These are phyloP conservation scores for Erythrocebus patas DNA, from an alignment of 2,113 vertebrate genomes.

Conservation along the genomic window DNA sequence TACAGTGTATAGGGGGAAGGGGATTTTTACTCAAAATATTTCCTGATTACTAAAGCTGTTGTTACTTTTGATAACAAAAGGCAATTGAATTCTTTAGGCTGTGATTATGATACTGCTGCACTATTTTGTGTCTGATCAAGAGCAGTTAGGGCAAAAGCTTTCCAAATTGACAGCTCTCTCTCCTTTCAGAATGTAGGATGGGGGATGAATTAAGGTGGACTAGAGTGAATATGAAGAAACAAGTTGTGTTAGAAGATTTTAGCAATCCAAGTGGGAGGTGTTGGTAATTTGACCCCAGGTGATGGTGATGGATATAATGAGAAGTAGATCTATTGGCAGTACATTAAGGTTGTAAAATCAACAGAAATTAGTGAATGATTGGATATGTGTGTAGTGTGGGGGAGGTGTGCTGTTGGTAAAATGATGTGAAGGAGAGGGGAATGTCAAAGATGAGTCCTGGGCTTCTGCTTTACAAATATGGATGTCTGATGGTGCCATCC, in stretches of 20 bases:
- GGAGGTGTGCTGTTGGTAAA: neutral
- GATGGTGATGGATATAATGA: neutral
- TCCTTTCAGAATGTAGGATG: neutral
- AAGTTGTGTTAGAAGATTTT: neutral
- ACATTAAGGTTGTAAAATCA: conserved; percentile 20
- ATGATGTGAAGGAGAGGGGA: neutral
- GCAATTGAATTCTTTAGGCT: conserved; percentile 9
- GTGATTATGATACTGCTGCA: neutral
- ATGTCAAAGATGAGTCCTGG: neutral
- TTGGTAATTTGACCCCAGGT: neutral
- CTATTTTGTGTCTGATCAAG: conserved; percentile 45
- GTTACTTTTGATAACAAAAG: conserved; percentile 43
- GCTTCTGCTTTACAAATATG: neutral
- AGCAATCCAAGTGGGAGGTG: neutral
- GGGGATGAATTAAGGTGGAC: neutral
- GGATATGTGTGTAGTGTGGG: neutral
- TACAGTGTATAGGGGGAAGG: neutral
- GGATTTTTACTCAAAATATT: conserved; percentile 29
- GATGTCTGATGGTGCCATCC: neutral
- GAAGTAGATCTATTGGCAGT: neutral
- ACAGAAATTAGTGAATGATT: neutral
- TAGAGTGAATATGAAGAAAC: neutral
- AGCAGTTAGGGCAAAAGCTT: neutral
- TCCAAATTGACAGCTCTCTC: neutral
- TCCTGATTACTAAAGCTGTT: neutral